phyloP scores from a whole-genome alignment of 2,888 invertebrate species.

The Leucoma salicis region DNA sequence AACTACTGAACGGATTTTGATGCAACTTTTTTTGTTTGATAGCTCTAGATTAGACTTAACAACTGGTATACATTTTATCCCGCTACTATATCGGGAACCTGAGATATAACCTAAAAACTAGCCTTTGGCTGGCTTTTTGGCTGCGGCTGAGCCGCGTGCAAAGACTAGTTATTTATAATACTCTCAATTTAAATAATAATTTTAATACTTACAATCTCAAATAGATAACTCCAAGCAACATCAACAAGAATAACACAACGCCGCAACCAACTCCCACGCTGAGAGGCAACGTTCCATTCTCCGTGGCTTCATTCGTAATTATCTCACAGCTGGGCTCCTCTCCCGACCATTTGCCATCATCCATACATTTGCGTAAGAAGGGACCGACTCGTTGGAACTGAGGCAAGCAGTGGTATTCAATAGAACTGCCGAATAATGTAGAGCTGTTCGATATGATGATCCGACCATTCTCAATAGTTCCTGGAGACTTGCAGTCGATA shows the following conservation, averaged over 20 bases:
- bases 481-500: conserved; percentile 91
- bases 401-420: conserved; percentile 95
- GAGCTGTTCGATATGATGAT: conserved; percentile 93
- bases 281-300: conserved; percentile 87
- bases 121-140: no score
- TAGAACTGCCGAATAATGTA: conserved; percentile 90
- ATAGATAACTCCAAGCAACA: conserved; percentile 90
- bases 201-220: conserved; percentile 89
- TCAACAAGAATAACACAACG: conserved; percentile 89
- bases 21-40: no score
- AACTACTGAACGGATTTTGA: no score
- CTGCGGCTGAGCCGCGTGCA: no score
- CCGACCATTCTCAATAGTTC: conserved; percentile 91
- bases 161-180: no score
- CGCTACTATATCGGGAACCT: no score
- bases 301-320: conserved; percentile 86
- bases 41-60: no score
- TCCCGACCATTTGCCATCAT: conserved; percentile 93
- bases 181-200: no score
- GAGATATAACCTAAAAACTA: no score
- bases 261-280: conserved; percentile 93
- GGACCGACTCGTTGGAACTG: conserved; percentile 91
- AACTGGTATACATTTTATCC: no score
- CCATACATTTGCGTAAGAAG: conserved; percentile 91
- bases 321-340: conserved; percentile 92